Conservation (phyloP, 2,888 invertebrate species). For the Oxycera nigricornis region DNA sequence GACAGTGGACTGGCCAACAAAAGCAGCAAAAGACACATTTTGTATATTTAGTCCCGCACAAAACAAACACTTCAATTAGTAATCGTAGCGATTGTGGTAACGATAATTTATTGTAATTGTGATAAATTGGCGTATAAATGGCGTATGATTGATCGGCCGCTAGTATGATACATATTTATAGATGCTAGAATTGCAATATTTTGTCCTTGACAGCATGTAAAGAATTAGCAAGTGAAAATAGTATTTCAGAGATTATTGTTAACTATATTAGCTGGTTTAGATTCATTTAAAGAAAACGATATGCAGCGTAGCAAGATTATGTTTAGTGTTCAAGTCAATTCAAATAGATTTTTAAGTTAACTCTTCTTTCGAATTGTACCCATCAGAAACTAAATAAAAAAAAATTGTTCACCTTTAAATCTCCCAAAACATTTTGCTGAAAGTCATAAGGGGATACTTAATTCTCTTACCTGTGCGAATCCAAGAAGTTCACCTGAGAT, state of each 20-base stretch:
- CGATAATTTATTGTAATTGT: slow-evolving; percentile 34
- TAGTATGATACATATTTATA: slow-evolving; percentile 32
- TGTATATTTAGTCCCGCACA: not conserved
- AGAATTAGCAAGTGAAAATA: not conserved
- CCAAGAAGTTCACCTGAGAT: too few species aligned
- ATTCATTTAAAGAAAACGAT: not conserved
- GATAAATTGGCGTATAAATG: slow-evolving; percentile 32
- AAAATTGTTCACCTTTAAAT: too few species aligned
- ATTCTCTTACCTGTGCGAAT: too few species aligned
- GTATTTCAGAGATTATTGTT: not conserved
- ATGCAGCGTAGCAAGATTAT: too few species aligned
- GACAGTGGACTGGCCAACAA: not conserved
- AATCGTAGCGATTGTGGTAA: slow-evolving; percentile 15
- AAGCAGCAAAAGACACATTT: not conserved
- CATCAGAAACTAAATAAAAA: too few species aligned
- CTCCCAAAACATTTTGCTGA: too few species aligned
- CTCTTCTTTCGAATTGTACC: too few species aligned
- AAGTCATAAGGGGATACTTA: too few species aligned
- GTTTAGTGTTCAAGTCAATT: too few species aligned
- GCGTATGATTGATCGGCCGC: not conserved
- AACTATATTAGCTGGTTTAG: not conserved
- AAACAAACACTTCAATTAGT: slow-evolving; percentile 1
- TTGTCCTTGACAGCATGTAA: not conserved
- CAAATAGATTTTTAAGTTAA: too few species aligned
- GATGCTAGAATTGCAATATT: slow-evolving; percentile 25